A percentile compares a stretch with the other conserved stretches of the same genome.
Evolutionary conservation across 1,140 invertebrate genomes (phyloP).

Genomic region (Hylaeus volcanicus): DNA sequence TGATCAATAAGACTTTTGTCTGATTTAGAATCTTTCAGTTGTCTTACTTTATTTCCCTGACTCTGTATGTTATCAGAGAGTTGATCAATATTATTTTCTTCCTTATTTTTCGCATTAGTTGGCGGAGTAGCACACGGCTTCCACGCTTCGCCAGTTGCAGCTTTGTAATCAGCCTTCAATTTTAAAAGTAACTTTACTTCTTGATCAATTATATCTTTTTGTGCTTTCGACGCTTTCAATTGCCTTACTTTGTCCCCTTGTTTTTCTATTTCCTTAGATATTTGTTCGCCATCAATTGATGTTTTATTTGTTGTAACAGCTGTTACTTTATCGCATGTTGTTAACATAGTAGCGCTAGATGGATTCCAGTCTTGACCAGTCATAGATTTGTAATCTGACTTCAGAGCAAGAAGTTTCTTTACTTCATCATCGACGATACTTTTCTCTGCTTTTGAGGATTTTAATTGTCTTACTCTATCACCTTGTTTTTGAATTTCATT

Average conservation of each 20-base stretch:
- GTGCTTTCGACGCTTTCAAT: slow-evolving; percentile 80
- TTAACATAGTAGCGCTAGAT: slow-evolving; percentile 45
- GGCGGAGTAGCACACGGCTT: neutral
- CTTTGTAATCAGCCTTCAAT: slow-evolving; percentile 90
- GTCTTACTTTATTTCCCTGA: slow-evolving; percentile 64
- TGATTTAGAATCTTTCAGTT: slow-evolving; percentile 80
- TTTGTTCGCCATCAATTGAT: slow-evolving; percentile 31
- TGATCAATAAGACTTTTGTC: slow-evolving; percentile 49
- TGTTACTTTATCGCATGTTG: neutral
- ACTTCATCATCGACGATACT: slow-evolving; percentile 84
- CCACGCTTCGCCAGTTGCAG: slow-evolving; percentile 77
- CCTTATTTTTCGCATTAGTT: neutral
- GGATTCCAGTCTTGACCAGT: slow-evolving; percentile 86
- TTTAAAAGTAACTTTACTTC: slow-evolving; percentile 81
- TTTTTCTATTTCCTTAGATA: slow-evolving; percentile 68
- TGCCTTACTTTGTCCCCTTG: slow-evolving; percentile 64
- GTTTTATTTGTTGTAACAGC: neutral
- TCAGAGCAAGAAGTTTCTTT: slow-evolving; percentile 85
- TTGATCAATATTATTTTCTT: slow-evolving; percentile 43
- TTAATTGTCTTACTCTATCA: slow-evolving; percentile 86
- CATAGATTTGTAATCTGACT: slow-evolving; percentile 85
- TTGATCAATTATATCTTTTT: slow-evolving; percentile 43
- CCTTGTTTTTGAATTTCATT: slow-evolving; percentile 81
- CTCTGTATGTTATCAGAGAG: slow-evolving; percentile 68
- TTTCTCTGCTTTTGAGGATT: slow-evolving; percentile 81